phyloP scores from a whole-genome alignment of 1,140 invertebrate species.

The Papilio polyxenes region DNA sequence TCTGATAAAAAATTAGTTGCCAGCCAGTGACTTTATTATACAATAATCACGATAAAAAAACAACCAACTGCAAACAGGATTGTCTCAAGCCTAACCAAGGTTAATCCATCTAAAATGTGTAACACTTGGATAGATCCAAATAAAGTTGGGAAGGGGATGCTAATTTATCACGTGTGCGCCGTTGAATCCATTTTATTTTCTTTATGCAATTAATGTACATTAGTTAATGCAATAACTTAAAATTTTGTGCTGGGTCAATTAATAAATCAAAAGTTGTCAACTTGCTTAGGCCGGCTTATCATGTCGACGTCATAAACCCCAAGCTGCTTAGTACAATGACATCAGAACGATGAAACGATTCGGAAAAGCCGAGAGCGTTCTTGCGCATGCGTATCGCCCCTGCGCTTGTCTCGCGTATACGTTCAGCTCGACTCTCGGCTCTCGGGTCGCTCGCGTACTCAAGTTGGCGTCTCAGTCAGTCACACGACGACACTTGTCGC shows the following conservation, averaged over 20 bases:
- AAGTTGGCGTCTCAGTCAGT: constrained; percentile 43
- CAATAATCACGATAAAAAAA: not conserved
- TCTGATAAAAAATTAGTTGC: not conserved
- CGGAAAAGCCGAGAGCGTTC: constrained; percentile 59
- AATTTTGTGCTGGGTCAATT: not conserved
- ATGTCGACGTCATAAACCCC: constrained; percentile 17
- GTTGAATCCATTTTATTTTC: not conserved
- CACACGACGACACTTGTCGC: constrained; percentile 63
- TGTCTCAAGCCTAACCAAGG: too few species aligned
- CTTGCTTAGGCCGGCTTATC: constrained; percentile 3
- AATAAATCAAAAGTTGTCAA: not conserved
- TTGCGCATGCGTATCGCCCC: constrained; percentile 71
- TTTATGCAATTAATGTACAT: not conserved
- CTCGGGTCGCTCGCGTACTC: constrained; percentile 36
- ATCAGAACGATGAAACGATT: constrained; percentile 55
- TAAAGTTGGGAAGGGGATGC: too few species aligned
- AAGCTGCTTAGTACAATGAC: constrained; percentile 48
- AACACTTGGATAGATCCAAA: too few species aligned
- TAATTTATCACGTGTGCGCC: too few species aligned
- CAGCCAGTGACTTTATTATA: not conserved
- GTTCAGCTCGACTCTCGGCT: constrained; percentile 48
- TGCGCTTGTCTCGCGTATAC: constrained; percentile 48
- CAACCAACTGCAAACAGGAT: too few species aligned
- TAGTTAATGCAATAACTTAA: not conserved
- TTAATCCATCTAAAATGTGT: too few species aligned